phyloP scores from a whole-genome alignment of 2,888 invertebrate genomes.

The Drosophila melanosoma region DNA sequence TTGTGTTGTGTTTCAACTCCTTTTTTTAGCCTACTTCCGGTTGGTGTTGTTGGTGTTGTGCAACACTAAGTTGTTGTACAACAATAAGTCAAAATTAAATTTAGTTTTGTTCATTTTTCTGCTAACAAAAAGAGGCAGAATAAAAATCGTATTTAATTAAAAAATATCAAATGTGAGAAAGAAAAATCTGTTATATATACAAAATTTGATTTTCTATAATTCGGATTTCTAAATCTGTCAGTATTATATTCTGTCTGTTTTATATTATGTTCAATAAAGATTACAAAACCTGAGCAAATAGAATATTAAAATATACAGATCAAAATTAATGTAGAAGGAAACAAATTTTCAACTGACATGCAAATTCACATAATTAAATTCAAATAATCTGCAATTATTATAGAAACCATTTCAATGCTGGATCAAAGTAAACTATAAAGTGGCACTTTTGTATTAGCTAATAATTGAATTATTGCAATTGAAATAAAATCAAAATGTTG shows the following conservation, averaged over 20 bases:
- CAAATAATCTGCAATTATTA: neutral
- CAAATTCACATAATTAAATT: neutral
- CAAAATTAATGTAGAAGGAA: neutral
- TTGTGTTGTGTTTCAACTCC: neutral
- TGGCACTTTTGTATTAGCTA: neutral
- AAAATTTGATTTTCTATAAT: neutral
- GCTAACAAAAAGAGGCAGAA: neutral
- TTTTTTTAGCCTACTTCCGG: neutral
- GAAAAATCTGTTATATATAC: neutral
- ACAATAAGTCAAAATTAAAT: neutral
- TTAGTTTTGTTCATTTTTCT: neutral
- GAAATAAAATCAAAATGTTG: slow-evolving; percentile 13
- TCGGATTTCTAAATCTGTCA: neutral
- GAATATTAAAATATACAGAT: neutral
- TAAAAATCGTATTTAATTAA: neutral
- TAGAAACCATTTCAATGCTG: neutral
- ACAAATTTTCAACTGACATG: neutral
- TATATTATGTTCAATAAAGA: neutral
- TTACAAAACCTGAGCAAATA: neutral
- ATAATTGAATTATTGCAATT: neutral
- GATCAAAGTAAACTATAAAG: neutral
- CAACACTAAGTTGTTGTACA: neutral
- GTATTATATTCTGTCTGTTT: neutral
- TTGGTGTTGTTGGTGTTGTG: neutral
- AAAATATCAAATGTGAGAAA: neutral